Percentiles rank a stretch among this genome's conserved stretches.
Evolutionary conservation across 1,140 invertebrate species (phyloP).

Genomic region (Pygmarrhopalites habei): DNA sequence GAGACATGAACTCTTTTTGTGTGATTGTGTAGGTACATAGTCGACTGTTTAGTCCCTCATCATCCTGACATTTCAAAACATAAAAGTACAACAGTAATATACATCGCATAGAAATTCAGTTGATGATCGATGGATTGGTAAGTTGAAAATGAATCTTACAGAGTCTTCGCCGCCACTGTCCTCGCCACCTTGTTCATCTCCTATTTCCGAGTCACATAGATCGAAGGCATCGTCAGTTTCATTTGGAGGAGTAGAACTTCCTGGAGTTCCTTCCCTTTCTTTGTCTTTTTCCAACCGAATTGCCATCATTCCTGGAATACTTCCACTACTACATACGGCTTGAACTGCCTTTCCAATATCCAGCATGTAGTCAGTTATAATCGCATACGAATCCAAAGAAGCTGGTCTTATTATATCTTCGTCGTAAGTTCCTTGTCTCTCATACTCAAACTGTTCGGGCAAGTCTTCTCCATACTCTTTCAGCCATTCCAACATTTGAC

Average conservation of each 20-base stretch:
- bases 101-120: too few species aligned
- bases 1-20: constrained; percentile 97
- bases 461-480: constrained; percentile 19
- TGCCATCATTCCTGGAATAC: constrained; percentile 63
- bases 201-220: constrained; percentile 73
- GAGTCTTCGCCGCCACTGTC: constrained; percentile 88
- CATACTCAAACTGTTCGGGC: constrained; percentile 13
- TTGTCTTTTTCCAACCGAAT: constrained; percentile 48
- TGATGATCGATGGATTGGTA: too few species aligned
- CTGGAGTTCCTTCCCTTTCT: constrained; percentile 48
- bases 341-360: constrained; percentile 31
- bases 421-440: not conserved
- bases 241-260: constrained; percentile 63
- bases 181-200: constrained; percentile 69
- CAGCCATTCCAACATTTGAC: constrained; percentile 36
- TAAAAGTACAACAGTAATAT: constrained; percentile 11
- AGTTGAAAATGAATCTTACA: constrained; percentile 48
- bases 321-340: constrained; percentile 19
- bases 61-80: constrained; percentile 56
- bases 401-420: not conserved
- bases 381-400: not conserved
- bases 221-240: constrained; percentile 60
- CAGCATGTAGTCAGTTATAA: constrained; percentile 35
- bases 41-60: constrained; percentile 88
- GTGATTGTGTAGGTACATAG: constrained; percentile 95